Evolutionary conservation across 2,113 vertebrate genomes (phyloP).

Genomic region (Plectropomus leopardus): DNA sequence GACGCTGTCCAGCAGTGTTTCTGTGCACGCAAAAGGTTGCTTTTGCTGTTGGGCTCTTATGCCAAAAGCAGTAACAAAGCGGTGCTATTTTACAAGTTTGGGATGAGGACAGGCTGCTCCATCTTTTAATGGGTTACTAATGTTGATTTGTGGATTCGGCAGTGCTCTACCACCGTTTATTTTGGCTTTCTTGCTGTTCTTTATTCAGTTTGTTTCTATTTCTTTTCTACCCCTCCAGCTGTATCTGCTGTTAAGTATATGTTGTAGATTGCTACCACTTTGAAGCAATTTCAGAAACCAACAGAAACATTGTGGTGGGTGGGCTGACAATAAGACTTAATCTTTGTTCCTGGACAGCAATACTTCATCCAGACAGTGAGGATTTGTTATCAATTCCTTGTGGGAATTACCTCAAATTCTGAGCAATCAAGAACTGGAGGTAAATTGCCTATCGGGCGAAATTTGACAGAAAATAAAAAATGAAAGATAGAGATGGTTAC

Average conservation of each 20-base stretch:
- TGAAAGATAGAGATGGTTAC: slow-evolving; percentile 31
- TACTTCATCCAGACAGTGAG: slow-evolving; percentile 51
- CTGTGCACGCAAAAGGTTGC: no score
- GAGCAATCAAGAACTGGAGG: slow-evolving; percentile 8
- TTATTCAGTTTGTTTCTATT: not conserved
- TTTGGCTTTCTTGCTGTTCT: no score
- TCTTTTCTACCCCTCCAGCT: no score
- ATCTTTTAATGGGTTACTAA: no score
- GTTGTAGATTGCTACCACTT: not conserved
- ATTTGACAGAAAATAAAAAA: slow-evolving; percentile 22
- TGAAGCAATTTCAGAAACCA: not conserved
- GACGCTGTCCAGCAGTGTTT: no score
- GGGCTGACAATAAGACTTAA: not conserved
- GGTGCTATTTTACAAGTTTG: no score
- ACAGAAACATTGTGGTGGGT: not conserved
- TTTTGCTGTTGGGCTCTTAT: no score
- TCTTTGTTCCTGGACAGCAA: slow-evolving; percentile 37
- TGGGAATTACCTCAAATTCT: slow-evolving; percentile 24
- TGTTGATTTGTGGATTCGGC: no score
- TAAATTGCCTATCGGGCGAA: not conserved
- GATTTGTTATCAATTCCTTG: slow-evolving; percentile 51
- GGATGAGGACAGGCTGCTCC: no score
- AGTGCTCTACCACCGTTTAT: no score
- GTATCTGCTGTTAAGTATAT: not conserved
- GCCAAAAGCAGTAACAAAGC: no score